A percentile compares a stretch with the other conserved stretches of the same genome.
Conservation (phyloP, 1,140 invertebrate genomes). For the Lordiphosa mommai region DNA sequence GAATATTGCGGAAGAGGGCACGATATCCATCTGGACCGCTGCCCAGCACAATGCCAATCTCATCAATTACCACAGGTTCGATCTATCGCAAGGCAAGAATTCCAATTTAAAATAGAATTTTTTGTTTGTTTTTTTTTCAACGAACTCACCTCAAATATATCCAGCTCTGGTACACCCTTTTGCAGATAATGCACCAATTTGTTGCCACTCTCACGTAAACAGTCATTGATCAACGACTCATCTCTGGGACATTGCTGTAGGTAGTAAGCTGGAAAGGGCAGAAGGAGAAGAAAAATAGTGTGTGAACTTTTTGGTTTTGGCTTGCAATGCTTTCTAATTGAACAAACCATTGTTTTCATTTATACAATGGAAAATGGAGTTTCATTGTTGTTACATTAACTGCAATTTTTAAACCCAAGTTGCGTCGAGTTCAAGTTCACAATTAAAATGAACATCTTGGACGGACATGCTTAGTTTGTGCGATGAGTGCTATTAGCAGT, state of each 20-base stretch:
- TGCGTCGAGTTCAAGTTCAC: slow-evolving; percentile 52
- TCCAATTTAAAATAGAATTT: not conserved
- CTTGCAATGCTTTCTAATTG: slow-evolving; percentile 22
- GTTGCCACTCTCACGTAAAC: slow-evolving; percentile 86
- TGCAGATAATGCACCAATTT: slow-evolving; percentile 85
- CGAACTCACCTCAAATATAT: slow-evolving; percentile 81
- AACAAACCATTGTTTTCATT: slow-evolving; percentile 18
- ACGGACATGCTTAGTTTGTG: slow-evolving; percentile 25
- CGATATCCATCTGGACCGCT: slow-evolving; percentile 88
- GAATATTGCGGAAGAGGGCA: slow-evolving; percentile 88
- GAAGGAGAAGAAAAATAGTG: not conserved
- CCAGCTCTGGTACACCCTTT: slow-evolving; percentile 85
- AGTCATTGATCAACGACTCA: slow-evolving; percentile 86
- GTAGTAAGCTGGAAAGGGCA: slow-evolving; percentile 81
- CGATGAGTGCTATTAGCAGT: not conserved
- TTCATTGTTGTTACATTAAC: slow-evolving; percentile 18
- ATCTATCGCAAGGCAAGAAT: slow-evolving; percentile 79
- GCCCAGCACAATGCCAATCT: slow-evolving; percentile 88
- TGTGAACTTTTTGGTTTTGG: slow-evolving; percentile 5
- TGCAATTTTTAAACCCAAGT: slow-evolving; percentile 41
- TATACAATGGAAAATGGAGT: slow-evolving; percentile 16
- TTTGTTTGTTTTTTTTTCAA: not conserved
- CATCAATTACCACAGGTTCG: slow-evolving; percentile 88
- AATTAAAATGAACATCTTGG: slow-evolving; percentile 18
- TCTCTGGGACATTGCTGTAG: slow-evolving; percentile 85